Base-by-base conservation (phyloP, 1,140 invertebrate genomes). In the Achatina immaculata region DNA sequence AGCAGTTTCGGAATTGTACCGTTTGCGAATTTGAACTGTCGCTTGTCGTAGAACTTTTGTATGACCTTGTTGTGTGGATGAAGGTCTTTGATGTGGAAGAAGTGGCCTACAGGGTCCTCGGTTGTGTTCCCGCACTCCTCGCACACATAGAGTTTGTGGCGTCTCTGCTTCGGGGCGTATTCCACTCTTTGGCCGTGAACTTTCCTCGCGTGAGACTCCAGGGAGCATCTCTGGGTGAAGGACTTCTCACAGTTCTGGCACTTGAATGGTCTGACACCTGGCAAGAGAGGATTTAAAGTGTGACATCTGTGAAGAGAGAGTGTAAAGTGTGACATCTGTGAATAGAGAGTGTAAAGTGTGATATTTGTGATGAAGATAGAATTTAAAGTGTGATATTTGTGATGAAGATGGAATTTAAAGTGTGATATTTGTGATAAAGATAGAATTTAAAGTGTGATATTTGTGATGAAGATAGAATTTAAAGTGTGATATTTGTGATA, bases 91-190 rank as follows among this genome's bases (percentile, higher is more conserved):
- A 99, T 92, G 89, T 99, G 98, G 68, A 98, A 92, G 91, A 98
- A 99, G 89, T 99, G 97, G 19, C 95, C 94, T 92, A 99, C 97
- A 0, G 97, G 97, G 89, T 99, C 96, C 82, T 95, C 95, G 31
- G 98, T 99, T 21, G 98, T 99, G 92, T 99, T 97, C 48, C 99
- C 98, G 91, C 98, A 99, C 90, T 99, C 98, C 92, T 99, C 98
- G 92, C 98, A 99, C 16, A 99, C 98, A 91, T 99, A 99, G 31
- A 93, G 86, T 85, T 99, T 99, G 89, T 95, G 95, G 80, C 98
- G 94, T 74, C 98, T 93, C 92, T 99, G 97, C 92, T 99, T 99
- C 92, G 99, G 99, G 0, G 96, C 97, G 91, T 99, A 99, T 79
- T 95, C 94, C 91, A 99, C 97, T 87, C 97, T 95, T 42, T 98